These are phyloP conservation scores for Aporophyla nigra DNA, from an alignment of 2,888 invertebrate genomes.

Conservation along the genomic window DNA sequence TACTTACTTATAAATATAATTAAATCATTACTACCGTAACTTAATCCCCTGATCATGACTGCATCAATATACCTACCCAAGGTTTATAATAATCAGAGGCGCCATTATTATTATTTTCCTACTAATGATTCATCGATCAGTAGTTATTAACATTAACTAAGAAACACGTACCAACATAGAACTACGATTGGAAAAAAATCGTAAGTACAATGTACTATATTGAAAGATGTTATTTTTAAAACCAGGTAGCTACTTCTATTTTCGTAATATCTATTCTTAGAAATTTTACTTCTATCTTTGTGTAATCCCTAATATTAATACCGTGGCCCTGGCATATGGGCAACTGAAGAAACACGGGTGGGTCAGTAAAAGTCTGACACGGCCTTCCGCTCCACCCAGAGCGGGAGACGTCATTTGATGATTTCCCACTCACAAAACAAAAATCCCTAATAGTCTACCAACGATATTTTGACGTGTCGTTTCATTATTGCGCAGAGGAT, in stretches of 20 bases:
- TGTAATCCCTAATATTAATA: too few relatives aligned
- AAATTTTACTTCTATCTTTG: background rate
- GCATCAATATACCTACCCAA: background rate
- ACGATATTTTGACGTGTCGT: too few relatives aligned
- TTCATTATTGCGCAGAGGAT: background rate
- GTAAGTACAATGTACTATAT: conserved; percentile 14
- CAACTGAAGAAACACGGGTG: too few relatives aligned
- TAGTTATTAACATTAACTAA: conserved; percentile 7
- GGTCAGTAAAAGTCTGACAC: too few relatives aligned
- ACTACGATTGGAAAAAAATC: background rate
- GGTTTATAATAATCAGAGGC: conserved; percentile 31
- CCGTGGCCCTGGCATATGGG: too few relatives aligned
- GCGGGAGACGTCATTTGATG: too few relatives aligned
- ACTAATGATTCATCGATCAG: conserved; percentile 44
- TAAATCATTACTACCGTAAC: background rate
- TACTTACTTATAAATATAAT: background rate
- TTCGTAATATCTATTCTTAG: background rate
- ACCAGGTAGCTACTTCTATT: conserved; percentile 11
- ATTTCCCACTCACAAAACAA: too few relatives aligned
- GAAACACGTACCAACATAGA: background rate
- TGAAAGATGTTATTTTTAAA: conserved; percentile 15
- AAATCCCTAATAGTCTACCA: too few relatives aligned
- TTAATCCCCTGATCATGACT: conserved; percentile 28
- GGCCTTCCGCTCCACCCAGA: too few relatives aligned
- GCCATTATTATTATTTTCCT: conserved; percentile 33